phyloP scores from a whole-genome alignment of 1,140 invertebrate genomes.

The Cyclargus thomasi region DNA sequence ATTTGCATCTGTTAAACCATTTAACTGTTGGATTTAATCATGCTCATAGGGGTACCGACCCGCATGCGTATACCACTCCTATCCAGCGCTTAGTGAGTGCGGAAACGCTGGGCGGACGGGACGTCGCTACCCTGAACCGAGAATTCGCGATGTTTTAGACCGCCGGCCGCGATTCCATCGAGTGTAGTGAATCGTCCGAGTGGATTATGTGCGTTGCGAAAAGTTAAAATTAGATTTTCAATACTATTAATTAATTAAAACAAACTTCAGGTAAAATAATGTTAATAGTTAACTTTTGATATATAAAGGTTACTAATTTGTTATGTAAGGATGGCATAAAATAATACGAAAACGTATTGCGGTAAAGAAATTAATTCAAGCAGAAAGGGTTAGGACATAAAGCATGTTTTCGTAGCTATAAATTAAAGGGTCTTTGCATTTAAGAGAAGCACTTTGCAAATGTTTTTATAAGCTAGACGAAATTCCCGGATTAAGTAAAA shows the following conservation, averaged over 20 bases:
- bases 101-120: conserved; percentile 33
- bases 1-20: conserved; percentile 41
- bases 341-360: no score
- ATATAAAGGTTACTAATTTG: no score
- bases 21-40: conserved; percentile 57
- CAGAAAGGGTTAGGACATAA: conserved; percentile 12
- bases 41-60: conserved; percentile 49
- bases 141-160: neutral
- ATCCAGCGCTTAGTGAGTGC: conserved; percentile 50
- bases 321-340: no score
- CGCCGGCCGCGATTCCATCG: neutral
- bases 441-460: neutral
- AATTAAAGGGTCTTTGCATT: conserved; percentile 1
- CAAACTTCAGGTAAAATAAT: no score
- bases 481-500: neutral
- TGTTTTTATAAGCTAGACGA: neutral
- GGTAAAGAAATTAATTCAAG: neutral
- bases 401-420: conserved; percentile 1
- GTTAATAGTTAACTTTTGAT: no score
- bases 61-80: conserved; percentile 57
- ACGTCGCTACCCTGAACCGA: conserved; percentile 29
- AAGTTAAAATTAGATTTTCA: neutral
- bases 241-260: neutral
- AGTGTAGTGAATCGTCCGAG: neutral
- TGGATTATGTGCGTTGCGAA: neutral